Base-by-base conservation (phyloP, 2,888 invertebrate species). In the Microplitis manilae region DNA sequence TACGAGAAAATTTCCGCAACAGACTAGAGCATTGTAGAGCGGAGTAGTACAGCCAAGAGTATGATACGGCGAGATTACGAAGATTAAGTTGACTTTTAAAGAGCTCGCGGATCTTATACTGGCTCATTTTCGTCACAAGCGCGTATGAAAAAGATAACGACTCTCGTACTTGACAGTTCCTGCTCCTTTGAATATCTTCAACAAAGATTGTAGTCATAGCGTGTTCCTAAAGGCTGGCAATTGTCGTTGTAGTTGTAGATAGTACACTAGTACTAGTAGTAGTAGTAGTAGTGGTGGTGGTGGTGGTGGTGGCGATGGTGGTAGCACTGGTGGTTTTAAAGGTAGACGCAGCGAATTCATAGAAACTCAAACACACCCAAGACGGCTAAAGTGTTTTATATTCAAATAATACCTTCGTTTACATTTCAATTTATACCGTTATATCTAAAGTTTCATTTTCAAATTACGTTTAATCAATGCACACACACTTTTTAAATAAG, bases 1-100 rank as follows among this genome's bases (percentile, higher is more conserved):
- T 50, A 13, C 50, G 50, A 50, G 9, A 50, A 50, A 50, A 50
- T 50, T 50, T 50, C 50, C 50, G 50, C 50, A 50, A 50, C 50
- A 50, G 13, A 13, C 50, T 13, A 50, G 50, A 50, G 50, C 50
- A 50, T 50, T 5, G 50, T 15, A 41, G 40, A 41, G 64, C 64
- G 68, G 15, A 30, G 38, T 67, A 67, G 30, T 20, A n/a, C 41
- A 68, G 30, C 30, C 68, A 41, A 40, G 39, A 30, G 9, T 30
- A 39, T 68, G 70, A 70, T 70, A 70, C 50, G 38, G 20, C 50
- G 17, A 70, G 70, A 59, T 70, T 70, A 70, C 59, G 17, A 70
- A 70, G 70, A 70, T 70, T 70, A 70, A 70, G 50, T 70, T 70
- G 50, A 50, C 70, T 70, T 20, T 60, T 70, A 50, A 60, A 70